Evolutionary conservation across 2,113 vertebrate species (phyloP), one percentile per base, ranked within the genome.

Genomic region (Brachypteracias leptosomus): DNA sequence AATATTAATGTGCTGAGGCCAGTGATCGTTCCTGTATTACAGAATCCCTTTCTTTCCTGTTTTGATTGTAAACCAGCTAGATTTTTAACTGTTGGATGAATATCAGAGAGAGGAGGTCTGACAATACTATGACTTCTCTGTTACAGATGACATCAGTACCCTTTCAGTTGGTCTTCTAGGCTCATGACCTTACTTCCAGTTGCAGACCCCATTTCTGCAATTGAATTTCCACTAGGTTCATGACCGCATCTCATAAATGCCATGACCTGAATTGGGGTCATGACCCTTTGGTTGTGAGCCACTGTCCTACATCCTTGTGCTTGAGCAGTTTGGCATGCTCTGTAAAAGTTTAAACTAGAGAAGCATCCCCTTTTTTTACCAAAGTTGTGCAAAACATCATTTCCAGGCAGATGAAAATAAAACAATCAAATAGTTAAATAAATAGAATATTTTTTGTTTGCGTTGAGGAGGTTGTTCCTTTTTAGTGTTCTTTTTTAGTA

Each of bases 401-500:
- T 93, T 96, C 67, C 47, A 68, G 12, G 28, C 12, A 87, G 38
- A 81, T 84, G 14, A 28, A 90, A 77, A 89, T 77, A 76, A 88
- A 95, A 55, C 25, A 54, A 52, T 55, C 82, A 96, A 90, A 57
- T 86, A 95, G 83, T 84, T 47, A 67, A 59, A 59, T 20, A 74
- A 21, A 58, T 28, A 10, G 35, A 62, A 25, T 72, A 40, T 59
- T 57, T 28, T 73, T 76, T 92, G 20, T 57, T 21, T 44, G 26
- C 61, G 21, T 40, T 85, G 26, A 65, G 16, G 46, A 22, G 59
- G 71, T 36, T n/a, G 10, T 46, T 77, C 20, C 21, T 87, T 88
- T 88, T 85, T n/a, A 88, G 57, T 79, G 11, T 44, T 96, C 25
- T 90, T 95, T n/a, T n/a, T n/a, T n/a, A n/a, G n/a, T n/a, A n/a